Conservation (phyloP, 1,140 invertebrate genomes). For the Papilio helenus region DNA sequence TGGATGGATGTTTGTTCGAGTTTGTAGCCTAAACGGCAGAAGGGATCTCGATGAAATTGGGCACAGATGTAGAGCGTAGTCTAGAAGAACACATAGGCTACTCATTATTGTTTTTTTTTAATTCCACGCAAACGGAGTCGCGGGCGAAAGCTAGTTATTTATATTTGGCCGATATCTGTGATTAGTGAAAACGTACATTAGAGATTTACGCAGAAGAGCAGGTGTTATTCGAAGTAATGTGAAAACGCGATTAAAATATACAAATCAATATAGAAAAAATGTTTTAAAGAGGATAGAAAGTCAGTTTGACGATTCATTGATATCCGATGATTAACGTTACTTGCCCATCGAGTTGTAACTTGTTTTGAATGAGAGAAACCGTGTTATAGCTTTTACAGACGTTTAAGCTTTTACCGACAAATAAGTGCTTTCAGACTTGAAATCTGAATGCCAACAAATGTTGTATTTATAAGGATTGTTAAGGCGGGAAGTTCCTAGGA, state of each 20-base stretch:
- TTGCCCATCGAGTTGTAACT: constrained; percentile 14
- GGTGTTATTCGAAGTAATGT: background rate
- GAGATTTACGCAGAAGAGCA: constrained; percentile 5
- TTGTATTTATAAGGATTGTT: background rate
- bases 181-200: background rate
- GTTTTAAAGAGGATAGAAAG: constrained; percentile 24
- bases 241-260: constrained; percentile 23
- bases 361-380: constrained; percentile 22
- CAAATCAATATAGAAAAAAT: background rate
- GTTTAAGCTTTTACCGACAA: constrained; percentile 9
- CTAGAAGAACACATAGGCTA: too few species aligned
- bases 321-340: constrained; percentile 19
- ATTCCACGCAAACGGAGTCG: too few species aligned
- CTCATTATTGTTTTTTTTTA: too few species aligned
- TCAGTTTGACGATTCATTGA: constrained; percentile 21
- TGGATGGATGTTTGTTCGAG: too few species aligned
- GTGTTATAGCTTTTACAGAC: constrained; percentile 13
- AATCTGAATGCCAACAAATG: background rate
- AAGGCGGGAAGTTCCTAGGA: background rate
- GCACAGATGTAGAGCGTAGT: too few species aligned
- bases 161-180: background rate
- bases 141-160: background rate
- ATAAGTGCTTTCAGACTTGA: background rate
- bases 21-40: too few species aligned
- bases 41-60: too few species aligned